Evolutionary conservation across 2,888 invertebrate species (phyloP), one percentile per base, ranked within the genome.

Genomic region (Philereme vetulata): DNA sequence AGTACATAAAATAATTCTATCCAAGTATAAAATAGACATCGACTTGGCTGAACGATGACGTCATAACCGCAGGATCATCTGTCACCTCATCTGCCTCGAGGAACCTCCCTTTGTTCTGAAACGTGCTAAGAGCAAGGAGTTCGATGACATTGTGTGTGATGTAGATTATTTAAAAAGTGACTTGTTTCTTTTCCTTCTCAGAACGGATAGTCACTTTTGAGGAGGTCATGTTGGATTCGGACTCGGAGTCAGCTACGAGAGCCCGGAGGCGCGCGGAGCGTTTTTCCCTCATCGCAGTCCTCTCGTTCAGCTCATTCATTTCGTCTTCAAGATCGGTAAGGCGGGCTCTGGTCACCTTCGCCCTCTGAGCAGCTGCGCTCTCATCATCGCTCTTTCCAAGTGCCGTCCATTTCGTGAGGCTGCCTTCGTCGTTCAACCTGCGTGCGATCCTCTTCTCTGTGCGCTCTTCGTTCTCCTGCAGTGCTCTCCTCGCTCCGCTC

Each of bases 241-340:
- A 78, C 57, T 94, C 94, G 5, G 86, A 84, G 70, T 94, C 96
- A 52, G 94, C 95, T 11, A 96, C 94, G 34, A 96, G 81, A 0
- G 95, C 95, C 55, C 95, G 93, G 36, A 96, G 93, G 54, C 95
- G 94, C 0, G 95, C 95, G 2, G 95, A 94, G 48, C 96, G 94
- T 62, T 94, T 94, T 77, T 96, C 96, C 66, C 96, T 93, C 21
- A 94, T 94, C 0, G 94, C 94, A 72, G 94, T 94, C 74, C 94
- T 93, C 75, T 96, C 95, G 11, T 91, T 94, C 61, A 96, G 85
- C 69, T 95, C 95, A 45, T 94, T 93, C 95, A 96, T 96, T 82
- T 96, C 96, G 51, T 94, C 94, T 75, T 96, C 96, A 46, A 96
- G 87, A 74, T 96, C 96, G 42, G 93, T 93, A 11, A 96, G 86